Evolutionary conservation across 2,888 invertebrate species (phyloP).

Genomic region (Cephus spinipes): DNA sequence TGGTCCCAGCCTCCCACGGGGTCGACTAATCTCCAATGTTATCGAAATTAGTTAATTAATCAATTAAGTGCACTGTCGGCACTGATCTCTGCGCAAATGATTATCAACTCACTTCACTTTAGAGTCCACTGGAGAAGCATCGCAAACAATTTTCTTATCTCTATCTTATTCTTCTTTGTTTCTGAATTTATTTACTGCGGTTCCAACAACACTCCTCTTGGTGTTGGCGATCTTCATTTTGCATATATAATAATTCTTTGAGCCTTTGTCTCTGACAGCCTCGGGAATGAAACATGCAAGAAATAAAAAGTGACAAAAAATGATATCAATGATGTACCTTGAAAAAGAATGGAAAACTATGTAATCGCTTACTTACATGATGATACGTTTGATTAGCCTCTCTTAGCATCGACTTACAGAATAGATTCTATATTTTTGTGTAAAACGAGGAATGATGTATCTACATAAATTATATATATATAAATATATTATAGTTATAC

Average conservation of each 20-base stretch:
- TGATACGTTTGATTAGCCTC: slow-evolving; percentile 48
- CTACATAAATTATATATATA: slow-evolving; percentile 51
- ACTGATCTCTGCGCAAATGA: not conserved
- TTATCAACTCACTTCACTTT: not conserved
- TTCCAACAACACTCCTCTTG: not conserved
- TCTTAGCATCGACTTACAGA: slow-evolving; percentile 50
- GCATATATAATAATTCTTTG: not conserved
- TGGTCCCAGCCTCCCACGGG: slow-evolving; percentile 48
- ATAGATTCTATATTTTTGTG: slow-evolving; percentile 66
- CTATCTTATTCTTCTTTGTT: not conserved
- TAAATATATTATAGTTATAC: slow-evolving; percentile 48
- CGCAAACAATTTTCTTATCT: too few relatives aligned
- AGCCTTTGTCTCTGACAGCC: not conserved
- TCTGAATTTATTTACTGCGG: not conserved
- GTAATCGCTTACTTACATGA: slow-evolving; percentile 17
- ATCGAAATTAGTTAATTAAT: not conserved
- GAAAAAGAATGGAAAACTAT: slow-evolving; percentile 19
- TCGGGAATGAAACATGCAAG: not conserved
- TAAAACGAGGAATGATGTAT: slow-evolving; percentile 56
- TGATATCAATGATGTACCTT: slow-evolving; percentile 21
- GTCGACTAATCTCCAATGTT: slow-evolving; percentile 23
- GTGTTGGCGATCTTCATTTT: not conserved
- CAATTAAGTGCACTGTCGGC: not conserved
- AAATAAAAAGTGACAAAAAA: not conserved
- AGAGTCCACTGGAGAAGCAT: not conserved